These are phyloP conservation scores for Crypturellus undulatus DNA, from an alignment of 2,113 vertebrate species.

Conservation along the genomic window DNA sequence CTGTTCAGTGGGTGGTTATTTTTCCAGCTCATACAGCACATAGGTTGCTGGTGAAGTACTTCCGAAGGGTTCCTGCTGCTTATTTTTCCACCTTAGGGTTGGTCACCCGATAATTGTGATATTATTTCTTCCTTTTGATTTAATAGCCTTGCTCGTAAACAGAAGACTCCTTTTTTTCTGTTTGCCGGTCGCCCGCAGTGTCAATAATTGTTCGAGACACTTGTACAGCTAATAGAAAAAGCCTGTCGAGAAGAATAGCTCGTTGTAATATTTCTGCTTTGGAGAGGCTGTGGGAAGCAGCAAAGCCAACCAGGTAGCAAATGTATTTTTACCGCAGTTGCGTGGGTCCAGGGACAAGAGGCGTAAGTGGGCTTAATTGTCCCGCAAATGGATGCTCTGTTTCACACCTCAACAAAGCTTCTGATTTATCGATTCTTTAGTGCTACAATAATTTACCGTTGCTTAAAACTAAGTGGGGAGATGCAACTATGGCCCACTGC, in stretches of 20 bases:
- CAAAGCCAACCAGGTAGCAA: background rate
- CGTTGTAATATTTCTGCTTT: background rate
- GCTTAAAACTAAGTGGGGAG: conserved; percentile 1
- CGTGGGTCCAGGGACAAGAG: background rate
- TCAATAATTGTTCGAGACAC: conserved; percentile 32
- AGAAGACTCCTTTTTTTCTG: background rate
- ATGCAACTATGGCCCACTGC: background rate
- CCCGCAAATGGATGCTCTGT: background rate
- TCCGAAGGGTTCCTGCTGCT: background rate
- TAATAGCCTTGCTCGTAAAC: background rate
- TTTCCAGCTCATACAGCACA: background rate
- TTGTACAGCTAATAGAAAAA: conserved; percentile 31
- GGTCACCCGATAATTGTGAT: background rate
- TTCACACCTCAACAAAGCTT: background rate
- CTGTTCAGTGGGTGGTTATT: background rate
- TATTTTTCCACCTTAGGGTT: background rate
- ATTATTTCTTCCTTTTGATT: background rate
- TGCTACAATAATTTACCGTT: background rate
- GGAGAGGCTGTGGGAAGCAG: background rate
- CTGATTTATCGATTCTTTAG: conserved; percentile 20
- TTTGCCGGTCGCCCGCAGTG: background rate
- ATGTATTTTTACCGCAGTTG: background rate
- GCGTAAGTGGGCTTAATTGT: conserved; percentile 2
- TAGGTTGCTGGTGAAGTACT: background rate
- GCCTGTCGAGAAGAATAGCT: conserved; percentile 19